Evolutionary conservation across 2,113 vertebrate genomes (phyloP), one percentile per base, ranked within the genome.

Genomic region (Arenaria interpres): DNA sequence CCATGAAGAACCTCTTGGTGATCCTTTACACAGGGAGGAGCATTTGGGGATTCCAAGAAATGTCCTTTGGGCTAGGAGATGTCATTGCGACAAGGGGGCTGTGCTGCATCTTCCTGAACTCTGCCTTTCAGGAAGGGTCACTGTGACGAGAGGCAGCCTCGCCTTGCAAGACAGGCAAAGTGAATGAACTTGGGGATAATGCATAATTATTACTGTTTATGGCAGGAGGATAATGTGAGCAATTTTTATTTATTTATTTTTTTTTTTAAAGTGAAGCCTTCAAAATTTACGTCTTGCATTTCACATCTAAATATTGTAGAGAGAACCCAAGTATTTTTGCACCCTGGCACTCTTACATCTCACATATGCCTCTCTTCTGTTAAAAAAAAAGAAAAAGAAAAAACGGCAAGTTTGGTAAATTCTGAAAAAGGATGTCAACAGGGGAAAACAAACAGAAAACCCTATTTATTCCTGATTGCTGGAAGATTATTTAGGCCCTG

Each of bases 61-160:
- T 27, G 41, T 27, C 35, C 14, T 77, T 62, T 62, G 59, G 35
- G 24, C 45, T 89, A 11, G 0, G 2, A 81, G 59, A 28, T 77
- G 22, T 48, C 12, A 1, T 50, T 35, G 33, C 22, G 45, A 67
- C 64, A 63, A 51, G 22, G 9, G 37, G 41, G 22, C 18, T 73
- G 35, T 39, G 10, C 16, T 9, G 7, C 30, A 10, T 78, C 35
- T 73, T 57, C 48, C 21, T 0, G 1, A 74, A 67, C 0, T 0
- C 48, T 74, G 53, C 53, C 60, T 35, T 45, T 63, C 24, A 64
- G 79, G 18, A 75, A 24, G 22, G 7, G 11, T 88, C 62, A 28
- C 56, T 69, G 15, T 51, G 24, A 32, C 51, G 60, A 50, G 41
- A 50, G 30, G 24, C 13, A 64, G 43, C 12, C 39, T 20, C 24